These are phyloP conservation scores for Ferdinandea cuprea DNA, from an alignment of 2,888 invertebrate species.

Conservation along the genomic window DNA sequence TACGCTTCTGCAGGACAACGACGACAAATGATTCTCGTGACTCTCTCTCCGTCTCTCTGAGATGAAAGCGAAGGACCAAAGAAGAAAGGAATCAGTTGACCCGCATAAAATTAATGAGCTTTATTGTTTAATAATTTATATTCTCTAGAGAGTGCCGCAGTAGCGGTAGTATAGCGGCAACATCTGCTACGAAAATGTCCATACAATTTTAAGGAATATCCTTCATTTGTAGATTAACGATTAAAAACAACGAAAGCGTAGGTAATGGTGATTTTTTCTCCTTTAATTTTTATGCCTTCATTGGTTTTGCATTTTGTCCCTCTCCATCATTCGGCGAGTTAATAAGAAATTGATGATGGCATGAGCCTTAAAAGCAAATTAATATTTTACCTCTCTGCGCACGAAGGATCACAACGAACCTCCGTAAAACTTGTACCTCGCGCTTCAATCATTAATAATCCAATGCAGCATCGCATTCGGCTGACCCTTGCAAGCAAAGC, in stretches of 20 bases:
- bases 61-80: slow-evolving; percentile 22
- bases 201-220: slow-evolving; percentile 26
- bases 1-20: slow-evolving; percentile 23
- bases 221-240: slow-evolving; percentile 63
- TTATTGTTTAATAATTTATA: slow-evolving; percentile 74
- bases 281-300: slow-evolving; percentile 13
- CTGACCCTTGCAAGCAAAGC: slow-evolving; percentile 4
- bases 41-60: slow-evolving; percentile 24
- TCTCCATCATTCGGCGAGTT: too few species aligned
- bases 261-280: neutral
- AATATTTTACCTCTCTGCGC: slow-evolving; percentile 66
- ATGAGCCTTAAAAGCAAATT: slow-evolving; percentile 73
- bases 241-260: slow-evolving; percentile 47
- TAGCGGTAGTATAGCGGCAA: slow-evolving; percentile 34
- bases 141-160: slow-evolving; percentile 62
- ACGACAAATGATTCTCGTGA: slow-evolving; percentile 45
- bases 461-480: slow-evolving; percentile 19
- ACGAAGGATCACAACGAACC: slow-evolving; percentile 2
- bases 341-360: slow-evolving; percentile 73
- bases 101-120: slow-evolving; percentile 75
- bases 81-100: slow-evolving; percentile 71
- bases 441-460: slow-evolving; percentile 37
- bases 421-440: neutral
- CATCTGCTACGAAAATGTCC: slow-evolving; percentile 53
- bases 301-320: slow-evolving; percentile 64